Conservation (phyloP, 64 coral and sea anemone species). For the Cladopsammia gracilis region DNA sequence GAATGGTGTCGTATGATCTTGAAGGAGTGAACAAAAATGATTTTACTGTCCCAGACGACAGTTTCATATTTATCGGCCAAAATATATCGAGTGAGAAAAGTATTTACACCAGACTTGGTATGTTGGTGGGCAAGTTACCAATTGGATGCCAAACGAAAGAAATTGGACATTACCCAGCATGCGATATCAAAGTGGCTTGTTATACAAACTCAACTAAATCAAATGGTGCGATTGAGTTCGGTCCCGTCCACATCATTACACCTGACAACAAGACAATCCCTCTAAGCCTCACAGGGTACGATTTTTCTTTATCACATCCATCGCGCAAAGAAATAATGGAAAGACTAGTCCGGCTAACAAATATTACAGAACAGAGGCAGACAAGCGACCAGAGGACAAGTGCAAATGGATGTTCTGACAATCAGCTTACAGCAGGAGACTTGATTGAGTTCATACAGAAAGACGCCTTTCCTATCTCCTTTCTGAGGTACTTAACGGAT, state of each 20-base stretch:
- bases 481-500: conserved; percentile 19
- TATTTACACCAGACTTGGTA: background rate
- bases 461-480: conserved; percentile 34
- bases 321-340: background rate
- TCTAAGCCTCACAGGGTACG: background rate
- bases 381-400: background rate
- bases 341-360: background rate
- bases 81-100: background rate
- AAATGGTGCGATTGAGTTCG: background rate
- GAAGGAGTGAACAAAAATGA: background rate
- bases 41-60: background rate
- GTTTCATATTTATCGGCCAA: background rate
- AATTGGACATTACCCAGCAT: background rate
- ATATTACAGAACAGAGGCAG: background rate
- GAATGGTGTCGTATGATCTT: conserved; percentile 6
- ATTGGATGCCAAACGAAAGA: background rate
- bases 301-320: background rate
- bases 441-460: conserved; percentile 41
- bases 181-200: background rate
- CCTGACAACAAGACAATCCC: conserved; percentile 14
- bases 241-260: conserved; percentile 6
- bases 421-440: background rate
- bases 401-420: background rate
- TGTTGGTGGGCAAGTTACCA: conserved; percentile 2
- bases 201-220: background rate